phyloP scores from a whole-genome alignment of 2,888 invertebrate species.

The Eudemis profundana region DNA sequence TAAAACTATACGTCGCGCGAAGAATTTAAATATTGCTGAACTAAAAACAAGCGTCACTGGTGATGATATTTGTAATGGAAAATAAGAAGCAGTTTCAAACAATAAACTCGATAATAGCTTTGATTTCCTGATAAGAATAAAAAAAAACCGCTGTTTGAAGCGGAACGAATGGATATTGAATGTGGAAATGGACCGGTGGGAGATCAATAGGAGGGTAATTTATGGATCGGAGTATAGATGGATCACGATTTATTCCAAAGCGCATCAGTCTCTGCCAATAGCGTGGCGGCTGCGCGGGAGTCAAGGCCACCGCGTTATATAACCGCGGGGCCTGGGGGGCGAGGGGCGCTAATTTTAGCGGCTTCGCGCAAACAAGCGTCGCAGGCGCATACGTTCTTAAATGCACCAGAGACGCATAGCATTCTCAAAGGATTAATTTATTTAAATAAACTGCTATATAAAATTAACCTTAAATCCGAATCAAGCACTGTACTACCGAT shows the following conservation, averaged over 20 bases:
- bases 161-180: conserved; percentile 13
- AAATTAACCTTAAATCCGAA: not conserved
- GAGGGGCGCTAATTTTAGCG: conserved; percentile 78
- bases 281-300: conserved; percentile 76
- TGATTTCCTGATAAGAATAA: conserved; percentile 49
- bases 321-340: conserved; percentile 70
- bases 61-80: not conserved
- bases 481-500: not conserved
- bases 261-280: conserved; percentile 62
- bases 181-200: conserved; percentile 20
- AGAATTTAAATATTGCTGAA: not conserved
- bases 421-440: conserved; percentile 20
- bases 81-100: conserved; percentile 13
- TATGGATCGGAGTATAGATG: conserved; percentile 38
- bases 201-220: conserved; percentile 45
- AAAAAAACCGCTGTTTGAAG: conserved; percentile 17
- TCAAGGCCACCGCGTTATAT: conserved; percentile 83
- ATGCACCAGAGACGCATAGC: conserved; percentile 44
- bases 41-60: conserved; percentile 13
- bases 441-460: not conserved
- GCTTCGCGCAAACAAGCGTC: conserved; percentile 72
- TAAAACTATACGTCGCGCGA: not conserved
- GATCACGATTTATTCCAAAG: conserved; percentile 38
- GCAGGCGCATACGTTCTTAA: conserved; percentile 56
- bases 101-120: conserved; percentile 27